Base-by-base conservation (phyloP, 2,113 vertebrate genomes). In the Elgaria multicarinata region DNA sequence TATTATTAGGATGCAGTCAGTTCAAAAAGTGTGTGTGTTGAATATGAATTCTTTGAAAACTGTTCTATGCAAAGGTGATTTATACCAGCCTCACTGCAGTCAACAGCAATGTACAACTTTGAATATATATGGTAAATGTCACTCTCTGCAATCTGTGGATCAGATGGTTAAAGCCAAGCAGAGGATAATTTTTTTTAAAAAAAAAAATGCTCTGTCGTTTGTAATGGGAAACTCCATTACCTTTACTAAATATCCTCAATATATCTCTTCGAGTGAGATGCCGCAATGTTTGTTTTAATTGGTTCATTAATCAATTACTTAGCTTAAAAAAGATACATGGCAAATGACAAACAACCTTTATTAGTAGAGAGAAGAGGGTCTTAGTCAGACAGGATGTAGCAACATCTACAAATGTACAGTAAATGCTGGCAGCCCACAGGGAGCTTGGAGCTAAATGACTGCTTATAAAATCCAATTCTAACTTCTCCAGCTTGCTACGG, bases 381-480 rank as follows among this genome's bases (percentile, higher is more conserved):
- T n/a, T 44, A 55, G 53, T 42, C 8, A 76, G 81, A 76, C 72
- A 85, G 74, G 72, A 31, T 78, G n/a, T 77, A 85, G 42, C 44
- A 28, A 55, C 46, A 31, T 85, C 86, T 67, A 18, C 18, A 81
- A 20, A 31, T 2, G 2, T 55, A 62, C 77, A 42, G n/a, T 39
- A 53, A 50, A 6, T 2, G 89, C 39, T 89, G 82, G 71, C n/a
- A 87, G 4, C 3, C 89, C 74, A 18, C n/a, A 90, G 87, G 72
- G 91, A 93, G 50, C 0, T 12, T 6, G 28, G n/a, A 86, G 31
- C 9, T 53, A 90, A 26, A 86, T 74, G 26, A 6, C 85, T 86
- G 66, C 5, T 12, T 87, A 55, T 81, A 78, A 53, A 93, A 91
- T 91, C 24, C n/a, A 89, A 4, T 71, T 69, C 62, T 91, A 86